Evolutionary conservation across 30 jellyfish, hydroid and myxozoan genomes (phyloP).

Genomic region (Haliclystus octoradiatus): DNA sequence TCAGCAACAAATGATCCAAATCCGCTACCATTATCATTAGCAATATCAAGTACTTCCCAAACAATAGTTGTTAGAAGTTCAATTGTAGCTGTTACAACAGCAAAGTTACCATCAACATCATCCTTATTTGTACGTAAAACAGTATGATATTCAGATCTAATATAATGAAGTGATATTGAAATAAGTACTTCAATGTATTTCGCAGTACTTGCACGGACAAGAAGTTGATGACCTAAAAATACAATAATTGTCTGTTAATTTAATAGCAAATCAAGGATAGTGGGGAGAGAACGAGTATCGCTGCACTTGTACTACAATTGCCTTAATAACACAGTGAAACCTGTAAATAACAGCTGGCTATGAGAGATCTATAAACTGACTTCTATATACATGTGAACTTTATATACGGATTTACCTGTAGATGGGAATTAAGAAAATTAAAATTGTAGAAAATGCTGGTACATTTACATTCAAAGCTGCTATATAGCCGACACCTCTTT

Average conservation of each 20-base stretch:
- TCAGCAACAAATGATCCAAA: constrained; percentile 52
- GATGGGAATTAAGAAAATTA: no score
- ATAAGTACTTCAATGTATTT: constrained; percentile 72
- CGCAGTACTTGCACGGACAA: constrained; percentile 93
- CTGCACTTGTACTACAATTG: neutral
- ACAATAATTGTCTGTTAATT: neutral
- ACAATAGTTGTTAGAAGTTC: constrained; percentile 52
- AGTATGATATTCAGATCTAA: constrained; percentile 70
- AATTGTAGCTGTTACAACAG: constrained; percentile 47
- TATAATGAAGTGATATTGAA: constrained; percentile 64
- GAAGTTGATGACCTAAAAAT: constrained; percentile 63
- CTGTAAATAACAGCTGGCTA: no score
- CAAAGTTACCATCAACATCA: constrained; percentile 58
- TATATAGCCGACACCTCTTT: no score
- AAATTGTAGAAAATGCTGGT: no score
- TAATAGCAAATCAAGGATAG: neutral
- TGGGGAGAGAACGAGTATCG: neutral
- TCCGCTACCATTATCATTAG: constrained; percentile 76
- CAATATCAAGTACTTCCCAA: constrained; percentile 49
- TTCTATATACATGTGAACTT: no score
- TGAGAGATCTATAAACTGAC: no score
- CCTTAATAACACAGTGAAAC: no score
- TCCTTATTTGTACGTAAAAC: constrained; percentile 12
- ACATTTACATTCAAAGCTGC: no score
- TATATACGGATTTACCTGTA: no score